Evolutionary conservation across 2,888 invertebrate genomes (phyloP).

Genomic region (Sialis fuliginosa): DNA sequence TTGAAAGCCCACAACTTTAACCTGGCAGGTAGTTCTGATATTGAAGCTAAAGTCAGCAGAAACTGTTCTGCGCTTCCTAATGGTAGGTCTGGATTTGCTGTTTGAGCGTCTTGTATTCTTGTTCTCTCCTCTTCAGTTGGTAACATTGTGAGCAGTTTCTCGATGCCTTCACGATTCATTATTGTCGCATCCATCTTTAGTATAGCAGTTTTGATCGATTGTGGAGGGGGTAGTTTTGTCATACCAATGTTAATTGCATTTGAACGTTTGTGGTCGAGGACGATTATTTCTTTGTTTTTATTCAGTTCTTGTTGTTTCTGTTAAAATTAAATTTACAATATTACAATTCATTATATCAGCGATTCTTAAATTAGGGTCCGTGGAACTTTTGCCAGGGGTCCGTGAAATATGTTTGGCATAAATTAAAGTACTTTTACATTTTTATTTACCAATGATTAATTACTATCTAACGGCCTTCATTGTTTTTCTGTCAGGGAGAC

Average conservation of each 20-base stretch:
- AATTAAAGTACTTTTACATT: too few relatives aligned
- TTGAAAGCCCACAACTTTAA: conserved; percentile 97
- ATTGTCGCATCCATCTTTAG: conserved; percentile 98
- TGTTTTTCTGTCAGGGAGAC: too few relatives aligned
- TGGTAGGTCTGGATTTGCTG: conserved; percentile 75
- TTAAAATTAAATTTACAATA: conserved; percentile 1
- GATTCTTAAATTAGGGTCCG: too few relatives aligned
- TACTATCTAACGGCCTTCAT: too few relatives aligned
- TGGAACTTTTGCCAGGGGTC: too few relatives aligned
- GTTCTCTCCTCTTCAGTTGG: conserved; percentile 92
- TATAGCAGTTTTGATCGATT: conserved; percentile 96
- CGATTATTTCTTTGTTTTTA: conserved; percentile 81
- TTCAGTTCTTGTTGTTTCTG: conserved; percentile 71
- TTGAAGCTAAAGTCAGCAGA: conserved; percentile 86
- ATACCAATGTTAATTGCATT: conserved; percentile 99
- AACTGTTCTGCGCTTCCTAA: conserved; percentile 97
- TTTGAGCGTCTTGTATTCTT: conserved; percentile 93
- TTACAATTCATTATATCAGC: not conserved
- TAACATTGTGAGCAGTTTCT: conserved; percentile 93
- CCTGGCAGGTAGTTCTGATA: conserved; percentile 84
- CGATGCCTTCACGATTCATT: conserved; percentile 94
- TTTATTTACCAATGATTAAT: too few relatives aligned
- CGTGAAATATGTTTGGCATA: too few relatives aligned
- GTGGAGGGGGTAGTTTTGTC: conserved; percentile 94
- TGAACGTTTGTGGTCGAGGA: conserved; percentile 90